Evolutionary conservation across 2,113 vertebrate genomes (phyloP).

Genomic region (Murina feae): DNA sequence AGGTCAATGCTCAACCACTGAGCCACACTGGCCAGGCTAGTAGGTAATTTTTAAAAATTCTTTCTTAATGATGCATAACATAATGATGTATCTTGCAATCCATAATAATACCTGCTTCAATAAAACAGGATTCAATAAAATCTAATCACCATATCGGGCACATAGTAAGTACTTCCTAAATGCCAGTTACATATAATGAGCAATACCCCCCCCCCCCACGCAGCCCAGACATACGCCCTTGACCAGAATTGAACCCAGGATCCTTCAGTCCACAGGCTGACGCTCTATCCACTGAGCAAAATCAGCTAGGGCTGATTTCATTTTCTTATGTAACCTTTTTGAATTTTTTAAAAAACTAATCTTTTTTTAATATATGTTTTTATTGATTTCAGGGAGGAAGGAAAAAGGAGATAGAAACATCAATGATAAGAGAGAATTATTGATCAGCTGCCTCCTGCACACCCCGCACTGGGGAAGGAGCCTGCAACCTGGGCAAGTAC

Average conservation of each 20-base stretch:
- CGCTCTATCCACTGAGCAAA: too few relatives aligned
- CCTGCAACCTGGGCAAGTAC: too few relatives aligned
- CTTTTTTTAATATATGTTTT: not conserved
- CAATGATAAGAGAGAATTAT: too few relatives aligned
- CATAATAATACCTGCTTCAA: constrained; percentile 24
- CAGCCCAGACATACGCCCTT: too few relatives aligned
- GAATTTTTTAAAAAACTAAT: not conserved
- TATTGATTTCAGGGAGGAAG: too few relatives aligned
- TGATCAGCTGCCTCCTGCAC: too few relatives aligned
- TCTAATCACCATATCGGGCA: not conserved
- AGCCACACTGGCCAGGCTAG: too few relatives aligned
- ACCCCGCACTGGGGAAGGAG: too few relatives aligned
- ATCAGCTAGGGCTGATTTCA: not conserved
- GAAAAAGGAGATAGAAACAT: too few relatives aligned
- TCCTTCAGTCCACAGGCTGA: too few relatives aligned
- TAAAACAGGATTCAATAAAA: constrained; percentile 1
- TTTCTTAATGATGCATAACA: not conserved
- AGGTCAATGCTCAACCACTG: too few relatives aligned
- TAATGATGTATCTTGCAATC: not conserved
- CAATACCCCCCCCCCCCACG: not conserved
- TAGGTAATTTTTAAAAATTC: not conserved
- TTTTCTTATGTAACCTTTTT: constrained; percentile 11
- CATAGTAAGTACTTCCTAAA: not conserved
- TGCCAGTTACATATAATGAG: not conserved
- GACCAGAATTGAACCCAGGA: too few relatives aligned